Conservation (phyloP, 2,888 invertebrate genomes). For the Tetanocera ferruginea region DNA sequence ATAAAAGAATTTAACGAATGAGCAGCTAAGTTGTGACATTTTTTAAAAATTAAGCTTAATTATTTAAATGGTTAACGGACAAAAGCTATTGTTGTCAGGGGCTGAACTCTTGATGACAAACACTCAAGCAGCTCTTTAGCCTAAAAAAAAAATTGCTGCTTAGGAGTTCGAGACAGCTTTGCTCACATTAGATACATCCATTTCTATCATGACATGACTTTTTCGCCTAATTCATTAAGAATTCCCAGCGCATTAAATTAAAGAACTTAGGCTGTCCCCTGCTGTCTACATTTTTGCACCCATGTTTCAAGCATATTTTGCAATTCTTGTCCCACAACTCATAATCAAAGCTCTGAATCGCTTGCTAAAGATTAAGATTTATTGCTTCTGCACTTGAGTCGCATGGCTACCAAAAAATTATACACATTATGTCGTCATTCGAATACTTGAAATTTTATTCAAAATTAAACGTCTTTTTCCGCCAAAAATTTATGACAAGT, state of each 20-base stretch:
- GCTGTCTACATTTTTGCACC: no score
- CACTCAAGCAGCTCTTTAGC: no score
- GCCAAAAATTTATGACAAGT: background rate
- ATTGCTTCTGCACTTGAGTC: background rate
- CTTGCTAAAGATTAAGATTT: background rate
- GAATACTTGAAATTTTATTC: background rate
- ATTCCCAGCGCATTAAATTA: no score
- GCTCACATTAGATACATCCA: background rate
- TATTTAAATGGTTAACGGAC: background rate
- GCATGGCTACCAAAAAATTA: background rate
- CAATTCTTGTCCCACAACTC: no score
- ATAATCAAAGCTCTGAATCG: no score
- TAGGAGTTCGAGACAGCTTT: background rate
- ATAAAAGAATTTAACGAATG: conserved; percentile 3
- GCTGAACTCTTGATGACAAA: no score
- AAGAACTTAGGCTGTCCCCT: no score
- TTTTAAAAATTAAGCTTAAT: background rate
- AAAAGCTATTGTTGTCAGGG: no score
- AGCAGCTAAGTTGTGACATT: conserved; percentile 21
- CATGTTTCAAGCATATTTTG: no score
- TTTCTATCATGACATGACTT: background rate
- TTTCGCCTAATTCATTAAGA: no score
- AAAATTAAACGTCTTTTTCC: background rate
- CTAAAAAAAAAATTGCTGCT: no score
- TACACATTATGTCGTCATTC: background rate